Evolutionary conservation across 2,888 invertebrate species (phyloP).

Genomic region (Macrophya annulata): DNA sequence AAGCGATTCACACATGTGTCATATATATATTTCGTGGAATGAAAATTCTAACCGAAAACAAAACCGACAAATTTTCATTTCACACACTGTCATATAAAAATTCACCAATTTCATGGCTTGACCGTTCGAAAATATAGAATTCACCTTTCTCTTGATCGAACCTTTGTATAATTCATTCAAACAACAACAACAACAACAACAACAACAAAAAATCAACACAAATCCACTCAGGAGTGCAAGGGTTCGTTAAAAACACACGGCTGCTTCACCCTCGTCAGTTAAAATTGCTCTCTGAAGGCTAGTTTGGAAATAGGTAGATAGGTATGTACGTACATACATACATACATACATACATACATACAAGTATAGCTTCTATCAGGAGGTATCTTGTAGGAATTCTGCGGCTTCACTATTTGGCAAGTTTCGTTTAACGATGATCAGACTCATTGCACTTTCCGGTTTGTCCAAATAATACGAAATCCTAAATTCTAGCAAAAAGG

Average conservation of each 20-base stretch:
- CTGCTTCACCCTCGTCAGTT: constrained; percentile 10
- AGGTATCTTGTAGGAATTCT: neutral
- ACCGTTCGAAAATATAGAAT: neutral
- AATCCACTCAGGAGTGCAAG: neutral
- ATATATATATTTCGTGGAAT: neutral
- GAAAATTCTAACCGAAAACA: neutral
- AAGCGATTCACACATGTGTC: neutral
- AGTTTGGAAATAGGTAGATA: neutral
- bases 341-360: too few relatives aligned
- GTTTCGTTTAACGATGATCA: constrained; percentile 22
- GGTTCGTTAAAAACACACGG: neutral
- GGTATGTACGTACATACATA: too few relatives aligned
- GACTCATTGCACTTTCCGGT: neutral
- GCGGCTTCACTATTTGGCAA: neutral
- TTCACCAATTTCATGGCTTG: neutral
- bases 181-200: neutral
- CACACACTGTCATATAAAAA: neutral
- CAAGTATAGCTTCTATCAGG: neutral
- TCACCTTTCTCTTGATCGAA: neutral
- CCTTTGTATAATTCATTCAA: neutral
- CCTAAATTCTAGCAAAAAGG: neutral
- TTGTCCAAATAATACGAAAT: neutral
- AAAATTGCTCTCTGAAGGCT: constrained; percentile 1
- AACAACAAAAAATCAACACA: neutral
- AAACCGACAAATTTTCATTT: neutral